phyloP scores from a whole-genome alignment of 2,797 vertebrate species.

The Threskiornis aethiopicus region DNA sequence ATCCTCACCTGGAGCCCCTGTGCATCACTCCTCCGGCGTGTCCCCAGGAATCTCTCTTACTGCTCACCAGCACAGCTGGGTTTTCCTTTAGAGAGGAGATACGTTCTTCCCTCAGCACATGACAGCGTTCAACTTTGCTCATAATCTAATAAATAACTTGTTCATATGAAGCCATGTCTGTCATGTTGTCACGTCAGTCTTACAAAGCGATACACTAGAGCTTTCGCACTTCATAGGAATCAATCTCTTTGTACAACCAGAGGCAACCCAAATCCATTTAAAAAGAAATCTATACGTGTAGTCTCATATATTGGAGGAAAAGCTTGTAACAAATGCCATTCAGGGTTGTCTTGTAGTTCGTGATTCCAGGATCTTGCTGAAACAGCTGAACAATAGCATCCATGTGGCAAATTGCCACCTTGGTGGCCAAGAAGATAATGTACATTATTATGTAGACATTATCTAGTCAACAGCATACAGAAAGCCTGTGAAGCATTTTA shows the following conservation, averaged over 20 bases:
- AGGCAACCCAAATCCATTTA: constrained; percentile 30
- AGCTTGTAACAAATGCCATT: not conserved
- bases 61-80: not conserved
- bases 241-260: constrained; percentile 34
- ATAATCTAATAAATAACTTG: constrained; percentile 30
- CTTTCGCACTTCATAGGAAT: constrained; percentile 13
- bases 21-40: not conserved
- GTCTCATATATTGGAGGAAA: not conserved
- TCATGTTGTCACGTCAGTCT: not conserved
- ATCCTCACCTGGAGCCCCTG: not conserved
- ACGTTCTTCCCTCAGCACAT: not conserved
- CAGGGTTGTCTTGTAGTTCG: not conserved
- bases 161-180: not conserved
- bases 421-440: not conserved
- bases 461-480: not conserved
- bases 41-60: not conserved
- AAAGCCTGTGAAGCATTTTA: not conserved
- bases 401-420: not conserved
- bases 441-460: not conserved
- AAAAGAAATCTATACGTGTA: not conserved
- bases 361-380: not conserved
- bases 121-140: not conserved
- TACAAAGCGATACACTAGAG: not conserved
- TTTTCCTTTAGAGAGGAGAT: not conserved
- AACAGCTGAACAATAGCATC: not conserved